A percentile compares a stretch with the other conserved stretches of the same genome.
These are phyloP conservation scores for Druon quercuslanigerum DNA, from an alignment of 1,140 invertebrate genomes.

Conservation along the genomic window DNA sequence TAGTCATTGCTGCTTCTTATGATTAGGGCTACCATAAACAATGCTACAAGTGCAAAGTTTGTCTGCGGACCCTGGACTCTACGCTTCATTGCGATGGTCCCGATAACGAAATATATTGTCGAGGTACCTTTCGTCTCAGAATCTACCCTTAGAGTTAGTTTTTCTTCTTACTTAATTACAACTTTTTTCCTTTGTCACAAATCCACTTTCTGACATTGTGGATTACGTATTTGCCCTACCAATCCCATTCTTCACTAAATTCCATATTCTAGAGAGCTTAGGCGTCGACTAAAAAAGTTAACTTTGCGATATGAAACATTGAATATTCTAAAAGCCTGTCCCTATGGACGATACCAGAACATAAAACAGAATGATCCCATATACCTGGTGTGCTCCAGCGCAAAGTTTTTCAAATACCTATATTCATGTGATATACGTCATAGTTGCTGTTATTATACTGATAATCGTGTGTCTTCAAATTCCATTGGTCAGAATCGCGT, in stretches of 20 bases:
- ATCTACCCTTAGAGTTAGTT: slow-evolving; percentile 46
- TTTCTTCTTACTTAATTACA: slow-evolving; percentile 40
- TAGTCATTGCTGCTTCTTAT: slow-evolving; percentile 73
- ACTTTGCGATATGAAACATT: background rate
- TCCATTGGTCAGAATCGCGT: too few species aligned
- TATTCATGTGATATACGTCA: too few species aligned
- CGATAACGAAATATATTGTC: slow-evolving; percentile 94
- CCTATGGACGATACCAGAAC: background rate
- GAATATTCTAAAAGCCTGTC: background rate
- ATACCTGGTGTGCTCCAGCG: background rate
- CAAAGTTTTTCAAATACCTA: background rate
- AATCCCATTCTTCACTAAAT: background rate
- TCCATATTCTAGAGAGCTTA: background rate
- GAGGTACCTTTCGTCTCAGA: slow-evolving; percentile 80
- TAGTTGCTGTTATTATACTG: too few species aligned
- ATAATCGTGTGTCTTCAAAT: too few species aligned
- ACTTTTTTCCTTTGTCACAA: background rate
- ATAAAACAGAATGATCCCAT: background rate
- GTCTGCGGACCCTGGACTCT: slow-evolving; percentile 94
- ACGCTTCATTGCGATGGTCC: slow-evolving; percentile 95
- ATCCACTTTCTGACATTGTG: slow-evolving; percentile 4
- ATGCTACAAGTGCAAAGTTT: slow-evolving; percentile 93
- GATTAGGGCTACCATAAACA: slow-evolving; percentile 90
- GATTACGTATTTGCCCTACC: background rate
- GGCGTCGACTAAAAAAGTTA: background rate